phyloP scores from a whole-genome alignment of 2,888 invertebrate species.

The Odontomyia ornata region DNA sequence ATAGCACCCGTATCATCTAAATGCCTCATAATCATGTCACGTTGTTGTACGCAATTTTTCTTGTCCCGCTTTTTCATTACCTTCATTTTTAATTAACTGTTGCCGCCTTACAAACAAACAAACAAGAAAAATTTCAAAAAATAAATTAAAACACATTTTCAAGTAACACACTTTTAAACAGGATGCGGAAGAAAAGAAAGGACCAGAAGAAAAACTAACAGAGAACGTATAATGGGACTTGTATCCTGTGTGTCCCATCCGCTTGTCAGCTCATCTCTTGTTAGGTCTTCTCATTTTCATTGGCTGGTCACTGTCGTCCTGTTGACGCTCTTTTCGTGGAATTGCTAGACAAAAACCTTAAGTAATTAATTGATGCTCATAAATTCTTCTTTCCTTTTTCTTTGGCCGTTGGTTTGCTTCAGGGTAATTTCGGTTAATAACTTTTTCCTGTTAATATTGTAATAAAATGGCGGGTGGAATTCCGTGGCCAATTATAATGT shows the following conservation, averaged over 20 bases:
- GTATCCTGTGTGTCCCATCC: neutral
- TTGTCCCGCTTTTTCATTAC: constrained; percentile 6
- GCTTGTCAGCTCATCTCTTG: neutral
- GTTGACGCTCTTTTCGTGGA: neutral
- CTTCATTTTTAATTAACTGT: constrained; percentile 35
- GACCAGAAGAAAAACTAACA: neutral
- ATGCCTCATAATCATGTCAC: neutral
- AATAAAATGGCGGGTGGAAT: constrained; percentile 21
- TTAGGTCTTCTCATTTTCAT: neutral
- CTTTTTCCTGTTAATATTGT: constrained; percentile 39
- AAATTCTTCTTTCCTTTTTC: constrained; percentile 18
- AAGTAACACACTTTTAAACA: neutral
- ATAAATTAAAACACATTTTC: constrained; percentile 1
- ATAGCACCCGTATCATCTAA: no score
- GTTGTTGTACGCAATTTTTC: constrained; percentile 15
- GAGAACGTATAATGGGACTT: no score
- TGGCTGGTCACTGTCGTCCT: no score
- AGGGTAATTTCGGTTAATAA: constrained; percentile 32
- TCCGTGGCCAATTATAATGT: neutral
- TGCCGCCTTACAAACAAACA: constrained; percentile 3
- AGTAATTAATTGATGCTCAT: constrained; percentile 41
- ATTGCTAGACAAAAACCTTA: constrained; percentile 6
- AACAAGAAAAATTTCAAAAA: constrained; percentile 22
- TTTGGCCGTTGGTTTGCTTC: neutral
- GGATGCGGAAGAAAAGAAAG: neutral